A percentile compares a stretch with the other conserved stretches of the same genome.
phyloP scores from a whole-genome alignment of 2,113 vertebrate genomes.

The Anguilla rostrata region DNA sequence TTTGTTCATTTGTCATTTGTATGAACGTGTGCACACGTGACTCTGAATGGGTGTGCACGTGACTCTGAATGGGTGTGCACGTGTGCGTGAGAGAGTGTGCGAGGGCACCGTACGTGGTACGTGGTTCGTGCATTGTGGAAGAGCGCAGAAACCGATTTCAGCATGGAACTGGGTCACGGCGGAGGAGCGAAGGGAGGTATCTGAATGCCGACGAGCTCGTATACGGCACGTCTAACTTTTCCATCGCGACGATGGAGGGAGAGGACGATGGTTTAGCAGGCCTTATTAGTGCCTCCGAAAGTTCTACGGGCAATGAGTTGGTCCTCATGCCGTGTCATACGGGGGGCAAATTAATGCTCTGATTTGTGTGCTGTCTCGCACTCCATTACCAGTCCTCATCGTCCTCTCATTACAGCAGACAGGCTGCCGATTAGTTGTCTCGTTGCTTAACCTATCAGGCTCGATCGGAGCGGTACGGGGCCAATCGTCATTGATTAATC shows the following conservation, averaged over 20 bases:
- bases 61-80: too few relatives aligned
- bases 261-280: background rate
- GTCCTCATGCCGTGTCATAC: background rate
- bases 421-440: background rate
- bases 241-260: background rate
- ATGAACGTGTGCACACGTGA: too few relatives aligned
- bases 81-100: too few relatives aligned
- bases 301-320: background rate
- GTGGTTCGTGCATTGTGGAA: background rate
- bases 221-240: background rate
- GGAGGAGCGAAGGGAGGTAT: background rate
- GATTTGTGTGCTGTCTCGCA: background rate
- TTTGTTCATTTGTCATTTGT: too few relatives aligned
- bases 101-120: too few relatives aligned
- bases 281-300: background rate
- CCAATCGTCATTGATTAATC: constrained; percentile 10
- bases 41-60: too few relatives aligned
- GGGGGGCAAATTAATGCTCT: background rate
- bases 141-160: too few relatives aligned
- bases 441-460: background rate
- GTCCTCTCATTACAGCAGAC: background rate
- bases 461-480: background rate
- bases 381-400: background rate
- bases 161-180: background rate
- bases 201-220: background rate